Conservation (phyloP, 1,140 invertebrate genomes). For the Leptopilina clavipes region DNA sequence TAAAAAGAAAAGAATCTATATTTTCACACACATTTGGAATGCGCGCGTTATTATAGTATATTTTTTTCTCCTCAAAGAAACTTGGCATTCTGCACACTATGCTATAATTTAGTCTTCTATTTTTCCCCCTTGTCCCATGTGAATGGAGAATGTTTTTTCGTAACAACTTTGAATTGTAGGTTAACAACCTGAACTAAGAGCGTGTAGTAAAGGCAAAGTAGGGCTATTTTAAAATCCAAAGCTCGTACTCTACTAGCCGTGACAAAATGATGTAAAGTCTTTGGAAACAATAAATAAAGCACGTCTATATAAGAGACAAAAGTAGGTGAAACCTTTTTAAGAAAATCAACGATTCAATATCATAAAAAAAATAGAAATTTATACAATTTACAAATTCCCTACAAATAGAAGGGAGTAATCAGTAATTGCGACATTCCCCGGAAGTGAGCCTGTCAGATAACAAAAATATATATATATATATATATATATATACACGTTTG, state of each 20-base stretch:
- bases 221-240: slow-evolving; percentile 12
- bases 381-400: background rate
- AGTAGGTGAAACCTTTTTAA: background rate
- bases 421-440: slow-evolving; percentile 15
- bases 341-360: background rate
- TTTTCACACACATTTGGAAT: too few relatives aligned
- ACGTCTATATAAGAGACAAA: background rate
- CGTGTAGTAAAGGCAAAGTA: slow-evolving; percentile 12
- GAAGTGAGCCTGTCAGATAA: slow-evolving; percentile 10
- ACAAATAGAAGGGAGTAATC: slow-evolving; percentile 13
- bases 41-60: too few relatives aligned
- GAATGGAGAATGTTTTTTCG: slow-evolving; percentile 6
- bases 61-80: too few relatives aligned
- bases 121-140: background rate
- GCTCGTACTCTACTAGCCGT: slow-evolving; percentile 6
- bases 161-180: background rate
- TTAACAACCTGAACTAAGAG: slow-evolving; percentile 12
- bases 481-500: slow-evolving; percentile 6
- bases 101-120: background rate
- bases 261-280: slow-evolving; percentile 16
- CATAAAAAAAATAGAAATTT: background rate
- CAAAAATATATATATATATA: too few relatives aligned
- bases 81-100: too few relatives aligned
- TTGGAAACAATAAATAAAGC: background rate
- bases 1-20: too few relatives aligned